These are phyloP conservation scores for Drosophila sordidula DNA, from an alignment of 2,888 invertebrate species.

Conservation along the genomic window DNA sequence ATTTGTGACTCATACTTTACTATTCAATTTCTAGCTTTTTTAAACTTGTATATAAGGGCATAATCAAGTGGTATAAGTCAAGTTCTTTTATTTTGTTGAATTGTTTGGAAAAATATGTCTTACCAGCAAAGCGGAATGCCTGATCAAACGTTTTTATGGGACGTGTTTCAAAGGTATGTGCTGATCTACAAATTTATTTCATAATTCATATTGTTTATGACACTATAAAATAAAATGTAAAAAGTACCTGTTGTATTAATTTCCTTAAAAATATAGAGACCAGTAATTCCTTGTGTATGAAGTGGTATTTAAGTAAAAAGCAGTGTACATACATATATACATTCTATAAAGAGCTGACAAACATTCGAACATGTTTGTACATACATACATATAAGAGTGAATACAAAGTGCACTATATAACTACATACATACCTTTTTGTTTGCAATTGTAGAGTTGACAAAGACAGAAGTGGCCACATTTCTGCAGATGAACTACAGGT, in stretches of 20 bases:
- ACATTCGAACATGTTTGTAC: background rate
- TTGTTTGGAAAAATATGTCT: conserved; percentile 63
- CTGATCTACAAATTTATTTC: background rate
- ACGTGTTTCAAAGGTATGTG: conserved; percentile 88
- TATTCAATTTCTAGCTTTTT: background rate
- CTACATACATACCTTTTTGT: background rate
- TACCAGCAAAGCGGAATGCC: conserved; percentile 90
- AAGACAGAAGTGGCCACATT: conserved; percentile 94
- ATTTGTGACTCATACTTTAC: conserved; percentile 8
- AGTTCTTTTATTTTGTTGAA: background rate
- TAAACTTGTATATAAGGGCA: background rate
- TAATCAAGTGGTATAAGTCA: background rate
- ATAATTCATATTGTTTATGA: background rate
- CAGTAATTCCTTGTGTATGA: background rate
- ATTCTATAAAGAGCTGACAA: no score
- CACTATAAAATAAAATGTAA: no score
- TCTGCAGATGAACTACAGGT: conserved; percentile 95
- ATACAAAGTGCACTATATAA: background rate
- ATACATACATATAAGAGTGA: no score
- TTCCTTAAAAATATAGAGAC: background rate
- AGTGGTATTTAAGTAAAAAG: no score
- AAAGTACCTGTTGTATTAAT: no score
- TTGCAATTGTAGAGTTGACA: conserved; percentile 89
- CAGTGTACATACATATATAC: no score
- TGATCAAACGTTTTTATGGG: conserved; percentile 91